phyloP scores from a whole-genome alignment of 64 coral and sea anemone genomes.

The Hydrozoanthus tunicans region DNA sequence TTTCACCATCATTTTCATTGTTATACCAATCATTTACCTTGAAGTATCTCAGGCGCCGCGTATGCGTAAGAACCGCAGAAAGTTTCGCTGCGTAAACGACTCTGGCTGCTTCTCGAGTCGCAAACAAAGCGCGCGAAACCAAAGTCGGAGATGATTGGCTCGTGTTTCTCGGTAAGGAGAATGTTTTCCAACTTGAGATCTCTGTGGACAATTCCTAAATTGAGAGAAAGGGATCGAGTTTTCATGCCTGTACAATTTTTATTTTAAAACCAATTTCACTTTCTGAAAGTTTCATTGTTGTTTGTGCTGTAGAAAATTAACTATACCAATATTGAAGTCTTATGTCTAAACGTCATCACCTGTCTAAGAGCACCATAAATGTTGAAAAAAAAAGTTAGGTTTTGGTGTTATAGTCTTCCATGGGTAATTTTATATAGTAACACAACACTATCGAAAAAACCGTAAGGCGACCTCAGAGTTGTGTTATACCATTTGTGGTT shows the following conservation, averaged over 20 bases:
- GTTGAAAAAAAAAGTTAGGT: no score
- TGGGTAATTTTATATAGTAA: no score
- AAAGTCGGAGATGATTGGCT: conserved; percentile 88
- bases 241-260: not conserved
- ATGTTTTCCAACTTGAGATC: conserved; percentile 93
- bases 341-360: no score
- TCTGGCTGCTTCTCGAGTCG: not conserved
- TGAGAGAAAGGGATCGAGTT: not conserved
- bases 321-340: no score
- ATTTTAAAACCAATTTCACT: not conserved
- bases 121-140: conserved; percentile 87
- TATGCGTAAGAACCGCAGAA: conserved; percentile 93
- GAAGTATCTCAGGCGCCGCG: conserved; percentile 86
- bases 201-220: conserved; percentile 76
- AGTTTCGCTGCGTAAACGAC: conserved; percentile 66
- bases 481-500: no score
- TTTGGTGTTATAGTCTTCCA: no score
- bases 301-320: no score
- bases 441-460: no score
- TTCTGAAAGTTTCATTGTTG: no score
- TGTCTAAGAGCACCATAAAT: no score
- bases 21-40: conserved; percentile 54
- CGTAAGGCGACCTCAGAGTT: no score
- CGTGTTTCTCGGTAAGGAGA: conserved; percentile 52
- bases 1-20: not conserved